A percentile compares a stretch with the other conserved stretches of the same genome.
phyloP scores from a whole-genome alignment of 2,888 invertebrate genomes.

The Argyresthia albistria region DNA sequence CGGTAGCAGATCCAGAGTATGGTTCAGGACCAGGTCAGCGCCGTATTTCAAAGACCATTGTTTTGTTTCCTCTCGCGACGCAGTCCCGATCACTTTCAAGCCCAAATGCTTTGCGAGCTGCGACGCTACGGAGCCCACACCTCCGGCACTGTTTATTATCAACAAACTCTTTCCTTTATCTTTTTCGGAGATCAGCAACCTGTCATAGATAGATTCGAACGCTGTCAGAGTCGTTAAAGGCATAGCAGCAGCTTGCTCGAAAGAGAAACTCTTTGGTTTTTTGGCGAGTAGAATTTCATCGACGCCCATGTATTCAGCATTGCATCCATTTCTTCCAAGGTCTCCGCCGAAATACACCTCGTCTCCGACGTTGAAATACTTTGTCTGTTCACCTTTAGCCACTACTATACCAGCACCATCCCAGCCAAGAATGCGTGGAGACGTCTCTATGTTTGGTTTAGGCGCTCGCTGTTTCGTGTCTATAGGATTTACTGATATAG shows the following conservation, averaged over 20 bases:
- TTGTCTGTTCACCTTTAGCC: slow-evolving; percentile 33
- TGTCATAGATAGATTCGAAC: slow-evolving; percentile 44
- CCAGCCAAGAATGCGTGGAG: slow-evolving; percentile 47
- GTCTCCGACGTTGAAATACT: slow-evolving; percentile 41
- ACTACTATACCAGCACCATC: slow-evolving; percentile 53
- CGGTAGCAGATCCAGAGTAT: slow-evolving; percentile 35
- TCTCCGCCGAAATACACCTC: slow-evolving; percentile 54
- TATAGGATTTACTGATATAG: slow-evolving; percentile 52
- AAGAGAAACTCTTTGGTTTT: slow-evolving; percentile 47
- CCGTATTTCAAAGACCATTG: slow-evolving; percentile 37
- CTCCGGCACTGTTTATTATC: slow-evolving; percentile 55
- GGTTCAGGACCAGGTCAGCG: slow-evolving; percentile 44
- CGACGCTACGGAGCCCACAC: slow-evolving; percentile 52
- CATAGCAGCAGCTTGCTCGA: slow-evolving; percentile 58
- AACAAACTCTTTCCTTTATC: slow-evolving; percentile 47
- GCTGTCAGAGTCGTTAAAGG: slow-evolving; percentile 49
- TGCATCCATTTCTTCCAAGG: slow-evolving; percentile 40
- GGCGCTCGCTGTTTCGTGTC: slow-evolving; percentile 51
- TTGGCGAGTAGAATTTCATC: slow-evolving; percentile 39
- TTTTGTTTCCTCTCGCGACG: slow-evolving; percentile 41
- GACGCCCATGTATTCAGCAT: slow-evolving; percentile 48
- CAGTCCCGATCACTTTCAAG: slow-evolving; percentile 53
- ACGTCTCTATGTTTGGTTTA: slow-evolving; percentile 34
- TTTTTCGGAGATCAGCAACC: slow-evolving; percentile 40
- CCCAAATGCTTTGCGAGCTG: slow-evolving; percentile 47